These are phyloP conservation scores for Mantis religiosa DNA, from an alignment of 2,888 invertebrate species.

Conservation along the genomic window DNA sequence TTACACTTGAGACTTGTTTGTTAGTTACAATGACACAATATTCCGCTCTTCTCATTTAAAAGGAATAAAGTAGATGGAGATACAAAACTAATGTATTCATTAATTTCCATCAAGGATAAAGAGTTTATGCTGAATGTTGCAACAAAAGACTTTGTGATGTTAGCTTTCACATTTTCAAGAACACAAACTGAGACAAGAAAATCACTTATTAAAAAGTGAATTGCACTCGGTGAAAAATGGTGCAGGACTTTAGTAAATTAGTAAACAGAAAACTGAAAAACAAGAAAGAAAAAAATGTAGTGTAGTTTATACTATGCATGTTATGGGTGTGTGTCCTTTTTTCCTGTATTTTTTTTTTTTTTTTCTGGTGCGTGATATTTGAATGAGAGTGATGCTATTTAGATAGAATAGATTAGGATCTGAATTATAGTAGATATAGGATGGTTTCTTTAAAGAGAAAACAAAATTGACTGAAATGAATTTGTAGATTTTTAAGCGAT, in stretches of 20 bases:
- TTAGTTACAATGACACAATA: slow-evolving; percentile 4
- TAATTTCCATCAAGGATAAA: background rate
- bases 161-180: background rate
- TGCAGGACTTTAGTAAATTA: background rate
- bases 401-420: slow-evolving; percentile 5
- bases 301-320: slow-evolving; percentile 19
- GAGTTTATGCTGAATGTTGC: background rate
- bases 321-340: background rate
- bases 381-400: slow-evolving; percentile 12
- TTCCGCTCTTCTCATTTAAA: slow-evolving; percentile 10
- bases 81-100: background rate
- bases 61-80: background rate
- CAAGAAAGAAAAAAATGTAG: background rate
- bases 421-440: slow-evolving; percentile 7
- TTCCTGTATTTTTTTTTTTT: background rate
- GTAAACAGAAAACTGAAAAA: background rate
- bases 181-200: background rate
- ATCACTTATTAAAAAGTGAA: background rate
- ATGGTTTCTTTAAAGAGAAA: background rate
- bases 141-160: slow-evolving; percentile 1
- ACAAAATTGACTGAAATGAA: slow-evolving; percentile 7
- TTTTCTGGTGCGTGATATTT: slow-evolving; percentile 4
- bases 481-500: slow-evolving; percentile 8
- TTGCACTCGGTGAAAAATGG: background rate
- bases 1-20: slow-evolving; percentile 17